Evolutionary conservation across 53 echinoderm and acorn worm genomes (phyloP).

Genomic region (Crossaster papposus): DNA sequence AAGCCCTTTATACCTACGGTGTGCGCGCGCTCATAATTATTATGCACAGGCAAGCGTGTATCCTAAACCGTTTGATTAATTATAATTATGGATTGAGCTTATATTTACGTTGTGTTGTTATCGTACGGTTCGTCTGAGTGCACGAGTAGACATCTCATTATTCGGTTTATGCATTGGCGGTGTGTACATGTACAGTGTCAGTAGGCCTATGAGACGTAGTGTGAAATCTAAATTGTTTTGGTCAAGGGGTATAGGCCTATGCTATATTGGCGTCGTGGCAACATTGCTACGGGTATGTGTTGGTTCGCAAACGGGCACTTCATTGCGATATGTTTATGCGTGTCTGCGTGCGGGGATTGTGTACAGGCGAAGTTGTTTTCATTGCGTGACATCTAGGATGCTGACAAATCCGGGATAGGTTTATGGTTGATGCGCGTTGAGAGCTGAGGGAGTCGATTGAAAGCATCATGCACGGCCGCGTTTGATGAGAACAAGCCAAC

Average conservation of each 20-base stretch:
- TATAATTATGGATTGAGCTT: constrained; percentile 51
- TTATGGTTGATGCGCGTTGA: neutral
- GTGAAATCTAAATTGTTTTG: neutral
- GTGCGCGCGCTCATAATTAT: neutral
- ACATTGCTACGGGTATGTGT: too few relatives aligned
- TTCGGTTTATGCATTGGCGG: neutral
- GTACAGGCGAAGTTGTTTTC: neutral
- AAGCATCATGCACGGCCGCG: neutral
- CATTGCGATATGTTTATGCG: too few relatives aligned
- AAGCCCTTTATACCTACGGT: neutral
- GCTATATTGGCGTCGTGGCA: too few relatives aligned
- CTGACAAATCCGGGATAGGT: neutral
- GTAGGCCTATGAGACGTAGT: too few relatives aligned
- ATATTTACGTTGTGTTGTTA: neutral
- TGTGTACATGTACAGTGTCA: neutral
- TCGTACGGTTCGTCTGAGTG: neutral
- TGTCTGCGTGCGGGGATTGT: neutral
- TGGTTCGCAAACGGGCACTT: too few relatives aligned
- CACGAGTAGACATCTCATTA: constrained; percentile 1
- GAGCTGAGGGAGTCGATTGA: neutral
- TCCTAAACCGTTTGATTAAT: constrained; percentile 47
- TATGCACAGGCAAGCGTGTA: neutral
- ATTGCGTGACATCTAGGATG: constrained; percentile 7
- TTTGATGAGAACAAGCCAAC: neutral
- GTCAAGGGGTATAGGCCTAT: too few relatives aligned